phyloP scores from a whole-genome alignment of 1,140 invertebrate genomes.

The Drosophila mauritiana region DNA sequence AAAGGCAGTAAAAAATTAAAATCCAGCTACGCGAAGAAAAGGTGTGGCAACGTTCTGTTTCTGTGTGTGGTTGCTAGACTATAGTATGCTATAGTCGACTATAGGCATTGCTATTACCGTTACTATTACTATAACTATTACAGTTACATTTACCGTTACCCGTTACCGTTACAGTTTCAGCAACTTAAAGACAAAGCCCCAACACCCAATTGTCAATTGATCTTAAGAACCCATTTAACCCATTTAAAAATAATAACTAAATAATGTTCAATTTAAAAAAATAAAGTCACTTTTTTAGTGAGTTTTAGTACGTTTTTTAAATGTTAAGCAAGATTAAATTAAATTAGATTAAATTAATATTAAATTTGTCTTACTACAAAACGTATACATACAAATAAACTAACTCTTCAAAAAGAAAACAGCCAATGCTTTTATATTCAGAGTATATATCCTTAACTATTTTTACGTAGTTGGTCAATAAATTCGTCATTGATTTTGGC shows the following conservation, averaged over 20 bases:
- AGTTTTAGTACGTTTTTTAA: not conserved
- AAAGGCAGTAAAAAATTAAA: slow-evolving; percentile 28
- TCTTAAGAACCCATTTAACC: too few species aligned
- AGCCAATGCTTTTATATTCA: too few species aligned
- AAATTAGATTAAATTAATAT: not conserved
- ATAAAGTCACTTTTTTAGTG: not conserved
- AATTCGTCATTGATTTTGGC: slow-evolving; percentile 24
- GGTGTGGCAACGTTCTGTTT: slow-evolving; percentile 65
- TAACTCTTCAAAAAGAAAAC: not conserved
- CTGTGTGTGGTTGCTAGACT: slow-evolving; percentile 20
- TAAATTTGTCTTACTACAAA: not conserved
- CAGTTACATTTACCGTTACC: slow-evolving; percentile 50
- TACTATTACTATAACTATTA: slow-evolving; percentile 43
- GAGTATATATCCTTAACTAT: not conserved
- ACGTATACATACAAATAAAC: not conserved
- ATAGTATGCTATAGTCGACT: slow-evolving; percentile 19
- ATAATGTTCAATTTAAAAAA: not conserved
- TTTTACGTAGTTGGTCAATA: slow-evolving; percentile 7
- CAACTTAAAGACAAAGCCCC: slow-evolving; percentile 28
- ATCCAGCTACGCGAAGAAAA: slow-evolving; percentile 48
- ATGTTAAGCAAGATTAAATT: not conserved
- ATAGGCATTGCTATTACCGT: slow-evolving; percentile 33
- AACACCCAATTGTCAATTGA: too few species aligned
- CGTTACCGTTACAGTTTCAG: slow-evolving; percentile 47
- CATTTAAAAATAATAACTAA: too few species aligned